phyloP scores from a whole-genome alignment of 2,113 vertebrate species.

The Scomber scombrus region DNA sequence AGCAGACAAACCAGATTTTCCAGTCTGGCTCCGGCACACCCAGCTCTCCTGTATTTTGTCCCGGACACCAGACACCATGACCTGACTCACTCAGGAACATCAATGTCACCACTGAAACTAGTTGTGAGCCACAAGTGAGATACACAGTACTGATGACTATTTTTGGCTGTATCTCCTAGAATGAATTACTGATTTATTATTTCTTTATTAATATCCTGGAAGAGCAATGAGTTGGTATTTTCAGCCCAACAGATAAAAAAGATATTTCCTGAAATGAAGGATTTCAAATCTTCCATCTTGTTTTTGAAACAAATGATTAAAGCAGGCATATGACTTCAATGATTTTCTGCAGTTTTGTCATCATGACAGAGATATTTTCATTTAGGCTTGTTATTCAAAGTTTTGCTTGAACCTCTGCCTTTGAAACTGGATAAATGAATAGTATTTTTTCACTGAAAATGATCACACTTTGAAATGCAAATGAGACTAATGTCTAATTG shows the following conservation, averaged over 20 bases:
- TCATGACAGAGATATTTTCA: slow-evolving; percentile 38
- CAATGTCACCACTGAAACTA: neutral
- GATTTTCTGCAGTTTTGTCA: slow-evolving; percentile 20
- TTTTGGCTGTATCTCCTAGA: neutral
- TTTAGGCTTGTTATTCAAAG: slow-evolving; percentile 28
- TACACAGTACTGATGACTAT: neutral
- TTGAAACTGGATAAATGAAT: slow-evolving; percentile 38
- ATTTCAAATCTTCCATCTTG: slow-evolving; percentile 15
- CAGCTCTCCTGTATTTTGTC: slow-evolving; percentile 53
- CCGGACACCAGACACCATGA: slow-evolving; percentile 40
- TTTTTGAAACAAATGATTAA: neutral
- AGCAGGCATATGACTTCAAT: neutral
- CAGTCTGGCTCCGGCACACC: slow-evolving; percentile 46
- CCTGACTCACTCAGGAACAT: slow-evolving; percentile 10
- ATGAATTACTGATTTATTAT: neutral
- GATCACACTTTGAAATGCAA: slow-evolving; percentile 62
- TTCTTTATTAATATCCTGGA: neutral
- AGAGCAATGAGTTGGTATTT: neutral
- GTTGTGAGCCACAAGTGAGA: neutral
- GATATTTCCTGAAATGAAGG: slow-evolving; percentile 16
- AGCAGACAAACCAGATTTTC: slow-evolving; percentile 72
- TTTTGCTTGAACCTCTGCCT: slow-evolving; percentile 26
- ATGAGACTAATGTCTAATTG: slow-evolving; percentile 46
- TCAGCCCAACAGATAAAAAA: neutral
- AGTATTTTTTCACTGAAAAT: slow-evolving; percentile 24